These are phyloP conservation scores for Butorides virescens DNA, from an alignment of 2,113 vertebrate genomes.

Conservation along the genomic window DNA sequence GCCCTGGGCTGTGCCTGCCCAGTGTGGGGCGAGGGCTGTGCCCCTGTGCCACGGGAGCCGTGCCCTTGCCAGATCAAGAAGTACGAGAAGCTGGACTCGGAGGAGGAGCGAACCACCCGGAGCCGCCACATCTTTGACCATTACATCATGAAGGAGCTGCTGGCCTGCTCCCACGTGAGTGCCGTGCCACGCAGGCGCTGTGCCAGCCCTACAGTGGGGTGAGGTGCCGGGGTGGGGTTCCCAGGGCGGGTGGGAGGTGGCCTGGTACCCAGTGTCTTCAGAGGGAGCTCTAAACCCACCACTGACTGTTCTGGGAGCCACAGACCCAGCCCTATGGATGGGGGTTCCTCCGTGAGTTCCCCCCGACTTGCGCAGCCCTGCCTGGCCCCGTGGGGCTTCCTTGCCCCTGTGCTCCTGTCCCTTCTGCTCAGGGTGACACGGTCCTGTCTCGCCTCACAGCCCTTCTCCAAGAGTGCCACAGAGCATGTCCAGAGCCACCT, in stretches of 20 bases:
- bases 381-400: not conserved
- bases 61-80: constrained; percentile 71
- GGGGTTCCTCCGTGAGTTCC: rapidly evolving
- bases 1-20: not conserved
- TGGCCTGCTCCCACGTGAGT: constrained; percentile 79
- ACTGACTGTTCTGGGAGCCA: not conserved
- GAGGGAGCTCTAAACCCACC: not conserved
- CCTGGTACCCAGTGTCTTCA: not conserved
- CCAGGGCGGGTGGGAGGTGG: not conserved
- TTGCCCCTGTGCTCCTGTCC: not conserved
- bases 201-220: not conserved
- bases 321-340: not conserved
- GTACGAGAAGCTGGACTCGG: constrained; percentile 77
- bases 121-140: constrained; percentile 77
- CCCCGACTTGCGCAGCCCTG: not conserved
- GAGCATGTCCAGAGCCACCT: constrained; percentile 75
- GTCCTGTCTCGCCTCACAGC: constrained; percentile 2
- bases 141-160: constrained; percentile 81
- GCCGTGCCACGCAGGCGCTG: rapidly evolving
- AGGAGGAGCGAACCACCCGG: constrained; percentile 63
- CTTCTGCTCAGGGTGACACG: not conserved
- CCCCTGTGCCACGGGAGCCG: not conserved
- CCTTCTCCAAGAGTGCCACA: constrained; percentile 76
- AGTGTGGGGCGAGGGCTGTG: not conserved
- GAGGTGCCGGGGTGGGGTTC: not conserved